These are phyloP conservation scores for Fragum fragum DNA, from an alignment of 2,888 invertebrate species.

Conservation along the genomic window DNA sequence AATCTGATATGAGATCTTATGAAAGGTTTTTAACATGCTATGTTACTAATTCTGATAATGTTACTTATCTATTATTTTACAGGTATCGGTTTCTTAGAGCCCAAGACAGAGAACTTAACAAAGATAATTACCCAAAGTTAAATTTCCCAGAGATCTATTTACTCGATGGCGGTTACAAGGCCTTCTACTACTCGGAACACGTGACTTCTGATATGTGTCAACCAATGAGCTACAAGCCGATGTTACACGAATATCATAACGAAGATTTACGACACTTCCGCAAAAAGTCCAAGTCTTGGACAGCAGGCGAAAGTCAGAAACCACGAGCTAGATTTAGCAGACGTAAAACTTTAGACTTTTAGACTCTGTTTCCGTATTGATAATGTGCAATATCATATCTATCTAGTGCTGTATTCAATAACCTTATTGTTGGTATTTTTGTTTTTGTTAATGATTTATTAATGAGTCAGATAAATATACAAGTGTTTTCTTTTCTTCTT, in stretches of 20 bases:
- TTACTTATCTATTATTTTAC: background rate
- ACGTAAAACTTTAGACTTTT: slow-evolving; percentile 12
- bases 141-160: slow-evolving; percentile 97
- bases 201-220: slow-evolving; percentile 88
- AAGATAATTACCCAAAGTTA: slow-evolving; percentile 93
- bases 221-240: slow-evolving; percentile 92
- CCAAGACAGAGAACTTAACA: slow-evolving; percentile 93
- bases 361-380: background rate
- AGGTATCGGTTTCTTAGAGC: slow-evolving; percentile 56
- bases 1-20: too few species aligned
- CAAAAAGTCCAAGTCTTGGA: slow-evolving; percentile 91
- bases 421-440: background rate
- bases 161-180: slow-evolving; percentile 95
- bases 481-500: too few species aligned
- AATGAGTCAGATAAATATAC: too few species aligned
- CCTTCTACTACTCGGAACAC: slow-evolving; percentile 85
- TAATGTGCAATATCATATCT: background rate
- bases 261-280: slow-evolving; percentile 91
- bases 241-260: slow-evolving; percentile 93
- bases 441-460: too few species aligned
- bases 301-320: slow-evolving; percentile 70
- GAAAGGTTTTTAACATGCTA: too few species aligned
- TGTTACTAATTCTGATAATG: too few species aligned
- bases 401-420: background rate
- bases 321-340: slow-evolving; percentile 4